A percentile compares a stretch with the other conserved stretches of the same genome.
Conservation (phyloP, 2,797 vertebrate genomes). For the Natrix natrix region DNA sequence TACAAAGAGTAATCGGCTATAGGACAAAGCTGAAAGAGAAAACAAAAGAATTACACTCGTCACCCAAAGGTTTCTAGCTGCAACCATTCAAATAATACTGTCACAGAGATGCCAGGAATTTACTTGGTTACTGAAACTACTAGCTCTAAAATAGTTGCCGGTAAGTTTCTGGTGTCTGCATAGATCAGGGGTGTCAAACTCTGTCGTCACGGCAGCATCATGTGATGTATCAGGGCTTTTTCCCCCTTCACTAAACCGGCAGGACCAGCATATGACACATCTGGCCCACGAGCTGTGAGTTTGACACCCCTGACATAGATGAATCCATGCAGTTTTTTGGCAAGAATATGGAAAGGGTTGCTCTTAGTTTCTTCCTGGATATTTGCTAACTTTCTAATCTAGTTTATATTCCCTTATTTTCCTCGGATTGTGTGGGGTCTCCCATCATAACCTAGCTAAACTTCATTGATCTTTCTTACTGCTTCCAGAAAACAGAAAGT, state of each 20-base stretch:
- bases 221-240: no score
- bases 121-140: neutral
- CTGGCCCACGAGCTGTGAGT: no score
- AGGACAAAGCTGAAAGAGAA: neutral
- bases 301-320: neutral
- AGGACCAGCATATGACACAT: no score
- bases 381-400: neutral
- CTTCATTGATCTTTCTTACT: neutral
- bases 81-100: neutral
- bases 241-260: no score
- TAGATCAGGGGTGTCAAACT: neutral
- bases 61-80: neutral
- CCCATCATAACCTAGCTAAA: neutral
- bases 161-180: neutral
- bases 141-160: neutral
- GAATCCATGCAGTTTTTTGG: neutral
- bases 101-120: neutral
- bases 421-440: neutral
- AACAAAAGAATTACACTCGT: neutral
- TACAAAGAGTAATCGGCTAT: conserved; percentile 6
- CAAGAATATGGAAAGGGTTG: neutral
- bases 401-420: neutral
- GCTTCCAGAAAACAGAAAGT: neutral
- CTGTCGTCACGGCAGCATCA: no score
- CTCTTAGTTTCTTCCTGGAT: neutral